Evolutionary conservation across 1,140 invertebrate species (phyloP).

Genomic region (Agrypnia vestita): DNA sequence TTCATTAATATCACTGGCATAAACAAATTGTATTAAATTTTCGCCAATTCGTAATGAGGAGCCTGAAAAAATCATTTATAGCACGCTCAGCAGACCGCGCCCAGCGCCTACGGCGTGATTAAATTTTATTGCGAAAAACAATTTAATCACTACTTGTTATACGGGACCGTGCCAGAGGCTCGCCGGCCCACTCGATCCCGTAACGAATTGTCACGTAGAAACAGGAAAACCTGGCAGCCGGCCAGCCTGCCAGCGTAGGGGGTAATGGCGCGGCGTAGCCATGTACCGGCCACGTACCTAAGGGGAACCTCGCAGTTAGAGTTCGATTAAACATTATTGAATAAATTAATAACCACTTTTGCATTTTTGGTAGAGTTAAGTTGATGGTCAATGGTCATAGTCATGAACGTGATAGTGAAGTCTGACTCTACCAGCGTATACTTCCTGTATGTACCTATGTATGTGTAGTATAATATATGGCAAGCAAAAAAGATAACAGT

Average conservation of each 20-base stretch:
- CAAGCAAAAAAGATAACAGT: too few relatives aligned
- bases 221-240: constrained; percentile 37
- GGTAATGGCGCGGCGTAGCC: background rate
- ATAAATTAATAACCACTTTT: too few relatives aligned
- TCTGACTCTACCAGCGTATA: too few relatives aligned
- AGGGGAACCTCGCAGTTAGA: too few relatives aligned
- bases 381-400: too few relatives aligned
- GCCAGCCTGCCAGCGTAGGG: constrained; percentile 36
- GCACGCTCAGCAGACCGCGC: constrained; percentile 10
- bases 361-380: too few relatives aligned
- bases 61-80: background rate
- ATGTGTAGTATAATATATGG: too few relatives aligned
- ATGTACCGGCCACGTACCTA: background rate
- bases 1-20: background rate
- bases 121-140: constrained; percentile 57
- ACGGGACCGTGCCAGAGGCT: constrained; percentile 26
- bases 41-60: background rate
- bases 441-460: too few relatives aligned
- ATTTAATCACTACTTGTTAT: constrained; percentile 55
- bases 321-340: too few relatives aligned
- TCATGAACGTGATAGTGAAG: too few relatives aligned
- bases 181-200: constrained; percentile 42
- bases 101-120: constrained; percentile 36
- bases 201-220: constrained; percentile 54
- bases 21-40: background rate